Conservation (phyloP, 2,797 vertebrate species). For the Amblyopsis hoosieri region DNA sequence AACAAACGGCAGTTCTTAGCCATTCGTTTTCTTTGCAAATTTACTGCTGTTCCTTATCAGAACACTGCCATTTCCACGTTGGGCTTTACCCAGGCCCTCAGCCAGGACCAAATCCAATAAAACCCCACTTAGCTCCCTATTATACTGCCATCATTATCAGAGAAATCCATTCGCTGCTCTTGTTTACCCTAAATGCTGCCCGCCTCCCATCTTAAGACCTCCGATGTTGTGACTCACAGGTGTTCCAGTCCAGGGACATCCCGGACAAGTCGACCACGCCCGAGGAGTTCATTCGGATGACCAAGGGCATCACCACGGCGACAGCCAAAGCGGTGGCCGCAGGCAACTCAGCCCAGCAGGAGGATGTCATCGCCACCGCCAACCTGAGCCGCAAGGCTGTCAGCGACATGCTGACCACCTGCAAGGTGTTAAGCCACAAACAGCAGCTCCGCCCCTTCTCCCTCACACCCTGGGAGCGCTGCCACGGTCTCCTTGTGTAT, state of each 20-base stretch:
- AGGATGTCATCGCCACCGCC: constrained; percentile 95
- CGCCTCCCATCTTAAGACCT: background rate
- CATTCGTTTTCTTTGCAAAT: too few relatives aligned
- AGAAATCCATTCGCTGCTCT: background rate
- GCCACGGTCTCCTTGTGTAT: too few relatives aligned
- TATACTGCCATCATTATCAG: constrained; percentile 18
- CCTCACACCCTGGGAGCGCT: too few relatives aligned
- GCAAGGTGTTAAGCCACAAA: constrained; percentile 87
- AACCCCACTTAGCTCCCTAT: constrained; percentile 22
- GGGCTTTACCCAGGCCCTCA: constrained; percentile 35
- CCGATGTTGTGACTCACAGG: constrained; percentile 68
- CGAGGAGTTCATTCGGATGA: constrained; percentile 97
- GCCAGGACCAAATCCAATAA: constrained; percentile 18
- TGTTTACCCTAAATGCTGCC: constrained; percentile 12
- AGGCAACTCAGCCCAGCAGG: constrained; percentile 95
- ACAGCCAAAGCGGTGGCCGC: constrained; percentile 97
- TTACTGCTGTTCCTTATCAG: constrained; percentile 54
- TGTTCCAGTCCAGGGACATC: constrained; percentile 91
- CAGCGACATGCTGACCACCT: constrained; percentile 92
- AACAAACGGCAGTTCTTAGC: too few relatives aligned
- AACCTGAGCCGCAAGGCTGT: constrained; percentile 98
- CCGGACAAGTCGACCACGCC: constrained; percentile 91
- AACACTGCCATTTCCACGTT: constrained; percentile 20
- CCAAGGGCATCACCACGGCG: constrained; percentile 97
- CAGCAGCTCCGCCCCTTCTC: background rate